phyloP scores from a whole-genome alignment of 2,797 vertebrate species.

The Lepilemur septentrionalis region DNA sequence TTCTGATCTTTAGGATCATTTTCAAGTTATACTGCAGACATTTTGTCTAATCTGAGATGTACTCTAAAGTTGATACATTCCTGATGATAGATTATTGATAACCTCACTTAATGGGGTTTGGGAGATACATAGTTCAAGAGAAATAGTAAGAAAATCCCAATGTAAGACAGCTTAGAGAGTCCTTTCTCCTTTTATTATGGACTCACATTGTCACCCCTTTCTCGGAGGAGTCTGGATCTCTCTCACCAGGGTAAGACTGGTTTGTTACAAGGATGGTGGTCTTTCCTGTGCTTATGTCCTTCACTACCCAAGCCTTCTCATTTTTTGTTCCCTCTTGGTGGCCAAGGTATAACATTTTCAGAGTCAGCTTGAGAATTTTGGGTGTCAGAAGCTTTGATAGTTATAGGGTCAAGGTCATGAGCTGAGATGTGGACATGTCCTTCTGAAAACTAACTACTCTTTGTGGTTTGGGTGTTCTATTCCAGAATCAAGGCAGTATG shows the following conservation, averaged over 20 bases:
- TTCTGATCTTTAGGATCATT: constrained; percentile 8
- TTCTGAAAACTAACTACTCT: constrained; percentile 40
- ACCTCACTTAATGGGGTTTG: background rate
- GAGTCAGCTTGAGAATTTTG: constrained; percentile 13
- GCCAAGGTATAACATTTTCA: background rate
- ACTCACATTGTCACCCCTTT: background rate
- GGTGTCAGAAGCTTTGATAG: background rate
- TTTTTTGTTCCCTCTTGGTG: background rate
- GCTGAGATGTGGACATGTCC: background rate
- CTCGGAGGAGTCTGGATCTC: background rate
- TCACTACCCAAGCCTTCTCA: background rate
- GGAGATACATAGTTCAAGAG: background rate
- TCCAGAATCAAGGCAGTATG: constrained; percentile 94
- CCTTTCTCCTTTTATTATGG: background rate
- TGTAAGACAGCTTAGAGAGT: background rate
- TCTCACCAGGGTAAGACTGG: background rate
- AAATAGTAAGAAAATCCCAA: background rate
- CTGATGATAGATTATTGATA: background rate
- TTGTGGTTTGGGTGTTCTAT: constrained; percentile 22
- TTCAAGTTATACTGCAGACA: background rate
- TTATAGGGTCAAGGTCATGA: background rate
- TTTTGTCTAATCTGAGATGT: background rate
- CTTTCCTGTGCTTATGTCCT: background rate
- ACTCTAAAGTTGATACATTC: background rate
- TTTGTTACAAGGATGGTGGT: background rate